phyloP scores from a whole-genome alignment of 2,888 invertebrate species.

The Blastobasis adustella region DNA sequence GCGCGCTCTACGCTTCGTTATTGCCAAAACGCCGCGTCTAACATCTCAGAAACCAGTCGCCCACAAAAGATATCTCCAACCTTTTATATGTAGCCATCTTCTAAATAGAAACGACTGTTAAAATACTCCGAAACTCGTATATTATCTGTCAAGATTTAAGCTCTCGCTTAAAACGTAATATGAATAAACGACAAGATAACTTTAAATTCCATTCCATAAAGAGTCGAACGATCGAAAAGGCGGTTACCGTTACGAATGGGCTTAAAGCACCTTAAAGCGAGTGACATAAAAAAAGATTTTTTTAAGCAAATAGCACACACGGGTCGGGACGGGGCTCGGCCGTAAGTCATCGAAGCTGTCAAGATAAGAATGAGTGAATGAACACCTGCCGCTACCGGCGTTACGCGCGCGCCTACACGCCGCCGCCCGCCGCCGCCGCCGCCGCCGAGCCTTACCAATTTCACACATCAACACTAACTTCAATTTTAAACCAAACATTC shows the following conservation, averaged over 20 bases:
- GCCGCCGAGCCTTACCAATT: conserved; percentile 39
- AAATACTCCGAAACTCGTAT: conserved; percentile 29
- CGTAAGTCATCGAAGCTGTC: conserved; percentile 73
- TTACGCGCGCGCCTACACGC: conserved; percentile 67
- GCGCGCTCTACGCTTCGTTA: conserved; percentile 26
- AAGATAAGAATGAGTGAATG: conserved; percentile 73
- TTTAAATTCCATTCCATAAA: conserved; percentile 52
- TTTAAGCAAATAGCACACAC: conserved; percentile 63
- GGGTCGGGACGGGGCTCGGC: conserved; percentile 41
- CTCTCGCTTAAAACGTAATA: conserved; percentile 34
- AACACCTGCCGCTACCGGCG: conserved; percentile 70
- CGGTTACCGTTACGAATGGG: conserved; percentile 69
- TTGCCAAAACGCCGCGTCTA: conserved; percentile 24
- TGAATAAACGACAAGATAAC: conserved; percentile 45
- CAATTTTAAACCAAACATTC: conserved; percentile 24
- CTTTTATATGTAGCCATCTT: background rate
- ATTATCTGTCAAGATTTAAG: conserved; percentile 48
- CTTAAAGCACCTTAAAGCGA: conserved; percentile 47
- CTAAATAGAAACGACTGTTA: conserved; percentile 2
- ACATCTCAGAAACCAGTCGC: conserved; percentile 2
- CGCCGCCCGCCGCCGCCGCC: conserved; percentile 32
- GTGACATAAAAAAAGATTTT: conserved; percentile 52
- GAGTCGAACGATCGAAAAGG: conserved; percentile 53
- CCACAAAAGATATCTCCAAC: background rate
- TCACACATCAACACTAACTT: conserved; percentile 19